Percentiles rank a stretch among this genome's conserved stretches.
These are phyloP conservation scores for Pogonus chalceus DNA, from an alignment of 1,140 invertebrate species.

Conservation along the genomic window DNA sequence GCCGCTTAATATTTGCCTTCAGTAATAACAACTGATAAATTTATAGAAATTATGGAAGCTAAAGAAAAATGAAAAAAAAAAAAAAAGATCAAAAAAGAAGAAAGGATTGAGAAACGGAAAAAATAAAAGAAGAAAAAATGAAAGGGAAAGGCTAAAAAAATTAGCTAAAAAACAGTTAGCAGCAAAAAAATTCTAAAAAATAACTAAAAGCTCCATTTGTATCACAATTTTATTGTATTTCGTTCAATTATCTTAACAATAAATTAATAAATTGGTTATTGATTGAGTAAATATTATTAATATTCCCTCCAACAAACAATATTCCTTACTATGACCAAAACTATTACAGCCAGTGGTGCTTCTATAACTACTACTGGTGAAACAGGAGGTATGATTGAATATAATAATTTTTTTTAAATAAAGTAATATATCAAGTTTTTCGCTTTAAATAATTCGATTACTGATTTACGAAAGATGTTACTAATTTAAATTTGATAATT, in stretches of 20 bases:
- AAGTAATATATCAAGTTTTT: background rate
- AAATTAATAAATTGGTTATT: conserved; percentile 4
- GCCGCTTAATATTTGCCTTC: conserved; percentile 16
- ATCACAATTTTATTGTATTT: background rate
- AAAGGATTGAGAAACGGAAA: too few relatives aligned
- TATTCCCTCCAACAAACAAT: conserved; percentile 1
- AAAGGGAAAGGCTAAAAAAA: too few relatives aligned
- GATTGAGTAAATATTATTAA: conserved; percentile 4
- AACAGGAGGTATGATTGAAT: background rate
- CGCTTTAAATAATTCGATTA: too few relatives aligned
- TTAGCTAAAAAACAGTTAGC: too few relatives aligned
- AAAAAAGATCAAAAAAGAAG: conserved; percentile 13
- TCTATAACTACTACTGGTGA: too few relatives aligned
- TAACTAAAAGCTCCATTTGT: background rate
- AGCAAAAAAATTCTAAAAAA: conserved; percentile 6
- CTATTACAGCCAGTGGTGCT: background rate
- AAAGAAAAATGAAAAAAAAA: conserved; percentile 14
- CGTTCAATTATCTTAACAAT: background rate
- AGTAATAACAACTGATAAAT: conserved; percentile 19
- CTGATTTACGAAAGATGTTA: too few relatives aligned
- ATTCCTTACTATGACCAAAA: conserved; percentile 1
- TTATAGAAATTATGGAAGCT: conserved; percentile 17
- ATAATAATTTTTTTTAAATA: background rate
- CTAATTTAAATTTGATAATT: background rate
- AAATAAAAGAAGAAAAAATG: too few relatives aligned